A percentile compares a stretch with the other conserved stretches of the same genome.
phyloP scores from a whole-genome alignment of 2,797 vertebrate species.

The Lateolabrax maculatus region DNA sequence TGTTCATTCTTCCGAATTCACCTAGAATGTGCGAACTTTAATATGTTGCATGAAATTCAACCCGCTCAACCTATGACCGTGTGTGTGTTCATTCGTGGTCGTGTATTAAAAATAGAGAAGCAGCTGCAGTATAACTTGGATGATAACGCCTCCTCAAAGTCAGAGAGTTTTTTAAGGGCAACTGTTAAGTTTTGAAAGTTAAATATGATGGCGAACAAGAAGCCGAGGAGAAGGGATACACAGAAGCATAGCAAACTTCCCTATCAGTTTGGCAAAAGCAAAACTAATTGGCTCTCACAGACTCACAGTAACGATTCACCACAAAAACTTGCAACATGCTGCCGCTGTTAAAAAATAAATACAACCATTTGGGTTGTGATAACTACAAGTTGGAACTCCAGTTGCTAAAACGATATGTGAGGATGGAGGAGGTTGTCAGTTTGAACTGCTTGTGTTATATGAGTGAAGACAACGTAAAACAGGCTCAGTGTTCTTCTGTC shows the following conservation, averaged over 20 bases:
- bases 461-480: not conserved
- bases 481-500: not conserved
- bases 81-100: not conserved
- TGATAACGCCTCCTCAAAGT: too few relatives aligned
- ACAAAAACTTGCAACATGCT: too few relatives aligned
- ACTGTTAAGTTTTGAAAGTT: too few relatives aligned
- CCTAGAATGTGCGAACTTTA: not conserved
- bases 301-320: not conserved
- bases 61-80: not conserved
- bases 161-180: too few relatives aligned
- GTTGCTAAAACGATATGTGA: too few relatives aligned
- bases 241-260: not conserved
- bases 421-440: too few relatives aligned
- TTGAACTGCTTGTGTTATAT: not conserved
- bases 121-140: too few relatives aligned
- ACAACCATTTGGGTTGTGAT: too few relatives aligned
- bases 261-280: not conserved
- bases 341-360: not conserved
- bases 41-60: not conserved
- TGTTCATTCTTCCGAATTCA: not conserved
- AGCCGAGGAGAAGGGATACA: not conserved
- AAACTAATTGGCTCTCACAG: not conserved
- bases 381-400: too few relatives aligned
- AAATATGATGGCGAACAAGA: too few relatives aligned
- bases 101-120: not conserved